Conservation (phyloP, 1,140 invertebrate species). For the Drosophila ironensis region DNA sequence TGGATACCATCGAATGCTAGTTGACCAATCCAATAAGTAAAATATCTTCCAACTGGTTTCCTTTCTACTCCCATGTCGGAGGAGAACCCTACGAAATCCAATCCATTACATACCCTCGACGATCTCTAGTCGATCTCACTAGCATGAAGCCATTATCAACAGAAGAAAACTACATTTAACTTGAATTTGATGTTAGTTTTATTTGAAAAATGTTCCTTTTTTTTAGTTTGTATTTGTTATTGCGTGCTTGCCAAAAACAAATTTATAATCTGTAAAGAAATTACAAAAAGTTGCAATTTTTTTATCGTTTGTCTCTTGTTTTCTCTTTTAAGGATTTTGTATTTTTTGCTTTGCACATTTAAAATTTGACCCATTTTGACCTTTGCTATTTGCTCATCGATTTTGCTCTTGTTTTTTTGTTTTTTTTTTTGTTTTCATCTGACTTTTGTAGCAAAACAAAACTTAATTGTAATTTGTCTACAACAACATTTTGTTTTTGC, state of each 20-base stretch:
- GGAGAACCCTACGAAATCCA: too few relatives aligned
- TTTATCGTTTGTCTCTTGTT: slow-evolving; percentile 19
- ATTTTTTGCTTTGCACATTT: slow-evolving; percentile 53
- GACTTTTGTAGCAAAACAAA: slow-evolving; percentile 69
- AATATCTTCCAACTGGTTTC: too few relatives aligned
- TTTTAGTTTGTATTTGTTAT: slow-evolving; percentile 58
- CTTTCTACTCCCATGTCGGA: too few relatives aligned
- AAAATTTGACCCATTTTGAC: slow-evolving; percentile 68
- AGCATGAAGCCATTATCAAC: too few relatives aligned
- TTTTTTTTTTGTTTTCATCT: slow-evolving; percentile 19
- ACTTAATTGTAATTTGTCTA: slow-evolving; percentile 79
- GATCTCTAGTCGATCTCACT: too few relatives aligned
- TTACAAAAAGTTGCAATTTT: slow-evolving; percentile 65
- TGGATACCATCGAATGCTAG: too few relatives aligned
- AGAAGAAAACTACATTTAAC: background rate
- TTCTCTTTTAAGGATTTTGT: slow-evolving; percentile 6
- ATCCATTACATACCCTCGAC: too few relatives aligned
- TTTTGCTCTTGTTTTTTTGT: slow-evolving; percentile 34
- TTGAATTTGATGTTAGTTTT: slow-evolving; percentile 61
- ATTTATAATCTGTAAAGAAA: slow-evolving; percentile 67
- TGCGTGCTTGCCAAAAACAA: slow-evolving; percentile 65
- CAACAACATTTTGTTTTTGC: slow-evolving; percentile 78
- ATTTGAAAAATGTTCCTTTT: slow-evolving; percentile 61
- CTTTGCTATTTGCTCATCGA: slow-evolving; percentile 49
- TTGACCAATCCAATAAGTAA: too few relatives aligned